Conservation (phyloP, 1,140 invertebrate genomes). For the Camponotus vicinus region DNA sequence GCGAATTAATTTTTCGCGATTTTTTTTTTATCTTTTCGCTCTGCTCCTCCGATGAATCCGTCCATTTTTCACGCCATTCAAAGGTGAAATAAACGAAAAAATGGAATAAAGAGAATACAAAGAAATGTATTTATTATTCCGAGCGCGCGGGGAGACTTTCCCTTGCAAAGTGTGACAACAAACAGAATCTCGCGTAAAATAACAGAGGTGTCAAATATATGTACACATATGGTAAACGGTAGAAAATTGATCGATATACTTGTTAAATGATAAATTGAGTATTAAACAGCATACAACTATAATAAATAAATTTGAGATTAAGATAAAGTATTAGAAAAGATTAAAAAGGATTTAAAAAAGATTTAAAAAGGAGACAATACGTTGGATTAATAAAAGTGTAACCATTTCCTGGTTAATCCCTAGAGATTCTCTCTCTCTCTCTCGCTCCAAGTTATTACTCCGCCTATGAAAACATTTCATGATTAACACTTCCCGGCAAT, state of each 20-base stretch:
- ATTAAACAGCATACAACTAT: too few relatives aligned
- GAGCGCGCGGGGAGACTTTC: too few relatives aligned
- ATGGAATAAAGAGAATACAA: neutral
- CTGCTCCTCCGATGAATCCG: neutral
- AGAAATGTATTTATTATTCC: neutral
- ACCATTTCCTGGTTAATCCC: neutral
- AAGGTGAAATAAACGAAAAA: neutral
- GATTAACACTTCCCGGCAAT: neutral
- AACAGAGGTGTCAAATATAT: neutral
- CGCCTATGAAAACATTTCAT: neutral
- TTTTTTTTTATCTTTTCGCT: neutral
- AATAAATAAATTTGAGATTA: neutral
- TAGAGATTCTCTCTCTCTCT: neutral
- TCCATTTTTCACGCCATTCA: neutral
- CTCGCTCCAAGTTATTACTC: neutral
- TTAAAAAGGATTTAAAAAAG: too few relatives aligned
- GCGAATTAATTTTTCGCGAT: conserved; percentile 27
- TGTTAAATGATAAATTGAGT: too few relatives aligned
- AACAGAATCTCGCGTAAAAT: neutral
- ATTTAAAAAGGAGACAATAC: neutral
- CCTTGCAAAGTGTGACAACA: neutral
- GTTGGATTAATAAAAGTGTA: neutral
- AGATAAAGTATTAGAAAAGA: too few relatives aligned
- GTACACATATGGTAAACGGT: too few relatives aligned
- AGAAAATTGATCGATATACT: too few relatives aligned